Conservation (phyloP, 2,888 invertebrate species). For the Cheiracanthium punctorium region DNA sequence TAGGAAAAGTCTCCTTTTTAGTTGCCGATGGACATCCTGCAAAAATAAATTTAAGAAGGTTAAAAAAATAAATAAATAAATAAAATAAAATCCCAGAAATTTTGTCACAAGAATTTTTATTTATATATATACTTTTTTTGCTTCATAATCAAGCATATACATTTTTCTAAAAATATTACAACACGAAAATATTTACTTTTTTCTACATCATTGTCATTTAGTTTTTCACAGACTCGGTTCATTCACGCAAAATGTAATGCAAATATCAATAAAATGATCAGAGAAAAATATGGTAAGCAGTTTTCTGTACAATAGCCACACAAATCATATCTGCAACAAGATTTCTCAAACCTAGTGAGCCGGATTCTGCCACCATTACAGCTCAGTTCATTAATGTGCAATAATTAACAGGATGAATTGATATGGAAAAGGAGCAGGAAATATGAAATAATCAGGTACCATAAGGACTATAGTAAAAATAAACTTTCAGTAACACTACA, state of each 20-base stretch:
- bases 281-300: constrained; percentile 64
- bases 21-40: too few relatives aligned
- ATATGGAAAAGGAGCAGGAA: neutral
- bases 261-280: constrained; percentile 62
- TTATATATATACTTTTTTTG: constrained; percentile 34
- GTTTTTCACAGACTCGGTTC: constrained; percentile 15
- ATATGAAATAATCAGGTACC: constrained; percentile 2
- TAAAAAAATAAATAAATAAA: too few relatives aligned
- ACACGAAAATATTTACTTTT: constrained; percentile 69
- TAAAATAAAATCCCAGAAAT: too few relatives aligned
- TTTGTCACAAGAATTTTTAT: constrained; percentile 62
- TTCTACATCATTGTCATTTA: constrained; percentile 64
- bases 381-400: neutral
- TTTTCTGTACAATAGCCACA: constrained; percentile 62
- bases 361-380: neutral
- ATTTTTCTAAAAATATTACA: constrained; percentile 70
- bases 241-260: constrained; percentile 35
- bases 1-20: too few relatives aligned
- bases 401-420: neutral
- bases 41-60: too few relatives aligned
- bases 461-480: neutral
- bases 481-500: neutral
- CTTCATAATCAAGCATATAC: constrained; percentile 69
- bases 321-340: constrained; percentile 31
- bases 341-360: constrained; percentile 22